Conservation (phyloP, 2,888 invertebrate genomes). For the Zonitis immaculata region DNA sequence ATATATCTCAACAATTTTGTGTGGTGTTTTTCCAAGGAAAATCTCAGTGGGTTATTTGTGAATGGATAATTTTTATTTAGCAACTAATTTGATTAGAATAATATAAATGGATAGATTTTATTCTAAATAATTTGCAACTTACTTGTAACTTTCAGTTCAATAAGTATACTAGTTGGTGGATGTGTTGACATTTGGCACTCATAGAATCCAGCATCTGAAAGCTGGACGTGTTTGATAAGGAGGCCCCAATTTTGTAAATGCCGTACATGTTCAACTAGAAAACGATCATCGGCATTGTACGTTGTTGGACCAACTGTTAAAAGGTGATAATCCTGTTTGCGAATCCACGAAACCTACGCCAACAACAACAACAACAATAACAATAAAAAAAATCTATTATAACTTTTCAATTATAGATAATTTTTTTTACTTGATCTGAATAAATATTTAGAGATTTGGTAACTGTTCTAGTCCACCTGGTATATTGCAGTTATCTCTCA, state of each 20-base stretch:
- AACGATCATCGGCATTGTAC: slow-evolving; percentile 63
- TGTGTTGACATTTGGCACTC: slow-evolving; percentile 80
- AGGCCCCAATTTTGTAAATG: slow-evolving; percentile 62
- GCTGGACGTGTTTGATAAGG: slow-evolving; percentile 66
- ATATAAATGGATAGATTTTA: too few species aligned
- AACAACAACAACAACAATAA: neutral
- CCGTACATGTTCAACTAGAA: slow-evolving; percentile 59
- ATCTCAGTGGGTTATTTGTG: too few species aligned
- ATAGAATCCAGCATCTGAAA: slow-evolving; percentile 67
- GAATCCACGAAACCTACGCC: slow-evolving; percentile 64
- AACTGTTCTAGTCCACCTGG: too few species aligned
- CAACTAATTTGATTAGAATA: too few species aligned
- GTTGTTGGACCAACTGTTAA: slow-evolving; percentile 66
- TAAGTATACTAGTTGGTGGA: slow-evolving; percentile 70
- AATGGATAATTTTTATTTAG: too few species aligned
- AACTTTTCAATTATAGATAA: slow-evolving; percentile 6
- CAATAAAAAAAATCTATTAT: neutral
- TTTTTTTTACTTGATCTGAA: neutral
- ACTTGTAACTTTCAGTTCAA: slow-evolving; percentile 72
- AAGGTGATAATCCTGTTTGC: slow-evolving; percentile 64
- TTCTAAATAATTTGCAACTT: too few species aligned
- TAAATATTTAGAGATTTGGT: neutral
- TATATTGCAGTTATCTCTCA: neutral
- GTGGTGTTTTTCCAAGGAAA: too few species aligned
- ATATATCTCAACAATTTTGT: too few species aligned